A percentile compares a stretch with the other conserved stretches of the same genome.
These are phyloP conservation scores for Polymixis lichenea DNA, from an alignment of 2,888 invertebrate species.

Conservation along the genomic window DNA sequence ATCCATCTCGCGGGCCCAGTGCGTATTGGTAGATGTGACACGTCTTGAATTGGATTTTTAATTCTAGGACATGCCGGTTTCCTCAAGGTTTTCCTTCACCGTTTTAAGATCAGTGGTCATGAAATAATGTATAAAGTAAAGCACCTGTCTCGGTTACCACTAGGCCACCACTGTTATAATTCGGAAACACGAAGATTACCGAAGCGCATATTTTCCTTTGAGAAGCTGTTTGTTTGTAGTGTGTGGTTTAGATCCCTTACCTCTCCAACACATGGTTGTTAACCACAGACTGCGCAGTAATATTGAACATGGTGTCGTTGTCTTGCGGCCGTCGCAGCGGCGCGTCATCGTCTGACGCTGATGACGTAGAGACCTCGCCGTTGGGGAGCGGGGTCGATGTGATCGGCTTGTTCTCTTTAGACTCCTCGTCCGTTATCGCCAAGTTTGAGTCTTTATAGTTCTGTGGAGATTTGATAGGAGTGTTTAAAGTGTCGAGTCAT, in stretches of 20 bases:
- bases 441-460: slow-evolving; percentile 80
- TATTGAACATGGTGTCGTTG: slow-evolving; percentile 73
- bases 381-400: slow-evolving; percentile 86
- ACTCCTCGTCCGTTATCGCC: slow-evolving; percentile 87
- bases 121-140: no score
- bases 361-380: slow-evolving; percentile 78
- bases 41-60: no score
- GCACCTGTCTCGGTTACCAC: no score
- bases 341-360: slow-evolving; percentile 84
- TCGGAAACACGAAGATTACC: not conserved
- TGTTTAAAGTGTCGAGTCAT: not conserved
- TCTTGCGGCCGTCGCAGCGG: slow-evolving; percentile 80
- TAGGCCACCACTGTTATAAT: no score
- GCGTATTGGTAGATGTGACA: no score
- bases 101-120: no score
- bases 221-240: not conserved
- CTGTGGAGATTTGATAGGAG: slow-evolving; percentile 64
- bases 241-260: slow-evolving; percentile 53
- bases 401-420: slow-evolving; percentile 88
- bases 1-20: no score
- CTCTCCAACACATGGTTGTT: slow-evolving; percentile 78
- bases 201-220: not conserved
- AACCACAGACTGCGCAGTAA: slow-evolving; percentile 67
- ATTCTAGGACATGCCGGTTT: no score
- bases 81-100: no score